Evolutionary conservation across 2,888 invertebrate species (phyloP), one percentile per base, ranked within the genome.

Genomic region (Meloe dianella): DNA sequence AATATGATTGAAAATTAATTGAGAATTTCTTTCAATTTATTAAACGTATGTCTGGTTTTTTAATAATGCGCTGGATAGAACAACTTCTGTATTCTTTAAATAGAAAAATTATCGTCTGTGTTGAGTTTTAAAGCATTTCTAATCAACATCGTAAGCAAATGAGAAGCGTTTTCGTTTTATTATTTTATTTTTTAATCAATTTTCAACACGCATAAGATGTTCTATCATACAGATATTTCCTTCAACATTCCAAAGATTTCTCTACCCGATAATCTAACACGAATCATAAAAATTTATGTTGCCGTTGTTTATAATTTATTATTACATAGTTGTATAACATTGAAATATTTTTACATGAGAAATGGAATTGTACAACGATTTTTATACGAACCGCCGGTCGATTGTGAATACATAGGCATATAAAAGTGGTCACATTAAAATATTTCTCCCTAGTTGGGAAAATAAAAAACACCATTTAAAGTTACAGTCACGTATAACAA

Each of bases 221-320:
- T 27, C 27, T 27, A 27, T 27, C n/a, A n/a, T n/a, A n/a, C n/a
- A n/a, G n/a, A n/a, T n/a, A n/a, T n/a, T n/a, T n/a, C n/a, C n/a
- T 2, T 24, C 54, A 24, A 54, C 22, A 54, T 54, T 54, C 54
- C 22, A 24, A n/a, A 54, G 54, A 54, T 47, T 47, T 47, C 47
- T 47, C 20, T 9, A 22, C 20, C 9, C 20, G 47, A 47, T 47
- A 20, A 20, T 20, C 47, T 2, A 20, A 47, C 47, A 47, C 14
- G 14, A 47, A 47, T 54, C 22, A 54, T 54, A 24, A 54, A 54
- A 54, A 54, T 54, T 54, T 54, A 54, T 54, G 54, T 24, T 24
- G 54, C 9, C 3, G 47, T 54, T 54, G 24, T 24, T 54, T 54
- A 6, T 54, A 54, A 54, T 54, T 54, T 54, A 24, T 22, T n/a